Evolutionary conservation across 2,797 vertebrate species (phyloP).

Genomic region (Octomys mimax): DNA sequence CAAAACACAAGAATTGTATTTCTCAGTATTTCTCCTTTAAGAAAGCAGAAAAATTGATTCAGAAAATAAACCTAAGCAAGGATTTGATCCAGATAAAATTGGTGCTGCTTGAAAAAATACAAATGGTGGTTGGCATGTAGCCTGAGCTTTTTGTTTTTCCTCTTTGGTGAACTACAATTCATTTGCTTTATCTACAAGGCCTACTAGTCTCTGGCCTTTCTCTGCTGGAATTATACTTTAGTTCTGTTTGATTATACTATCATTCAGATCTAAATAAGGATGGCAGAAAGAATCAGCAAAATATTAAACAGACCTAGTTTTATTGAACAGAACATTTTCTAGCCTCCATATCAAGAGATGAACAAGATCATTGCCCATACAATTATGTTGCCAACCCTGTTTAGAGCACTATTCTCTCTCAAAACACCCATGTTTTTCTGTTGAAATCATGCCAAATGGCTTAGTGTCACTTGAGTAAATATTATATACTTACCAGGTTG

Average conservation of each 20-base stretch:
- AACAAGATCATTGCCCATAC: not conserved
- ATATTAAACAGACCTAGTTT: not conserved
- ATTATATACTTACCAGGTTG: slow-evolving; percentile 39
- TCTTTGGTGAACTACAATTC: not conserved
- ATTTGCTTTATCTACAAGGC: not conserved
- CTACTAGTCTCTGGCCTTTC: not conserved
- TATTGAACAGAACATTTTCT: not conserved
- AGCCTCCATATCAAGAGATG: not conserved
- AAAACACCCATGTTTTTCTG: not conserved
- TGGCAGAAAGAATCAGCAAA: not conserved
- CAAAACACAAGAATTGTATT: not conserved
- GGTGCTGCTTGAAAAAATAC: not conserved
- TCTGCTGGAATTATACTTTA: not conserved
- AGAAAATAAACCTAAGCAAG: not conserved
- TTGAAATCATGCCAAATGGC: slow-evolving; percentile 57
- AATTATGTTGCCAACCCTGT: not conserved
- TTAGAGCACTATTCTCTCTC: not conserved
- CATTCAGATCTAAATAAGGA: not conserved
- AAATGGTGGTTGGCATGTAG: not conserved
- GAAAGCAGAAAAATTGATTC: slow-evolving; percentile 8
- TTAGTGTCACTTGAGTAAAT: slow-evolving; percentile 27
- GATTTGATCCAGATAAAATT: not conserved
- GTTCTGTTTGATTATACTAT: slow-evolving; percentile 9
- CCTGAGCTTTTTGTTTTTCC: not conserved
- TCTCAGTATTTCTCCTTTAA: not conserved